Evolutionary conservation across 2,113 vertebrate genomes (phyloP), one percentile per base, ranked within the genome.

Genomic region (Madoqua kirkii): DNA sequence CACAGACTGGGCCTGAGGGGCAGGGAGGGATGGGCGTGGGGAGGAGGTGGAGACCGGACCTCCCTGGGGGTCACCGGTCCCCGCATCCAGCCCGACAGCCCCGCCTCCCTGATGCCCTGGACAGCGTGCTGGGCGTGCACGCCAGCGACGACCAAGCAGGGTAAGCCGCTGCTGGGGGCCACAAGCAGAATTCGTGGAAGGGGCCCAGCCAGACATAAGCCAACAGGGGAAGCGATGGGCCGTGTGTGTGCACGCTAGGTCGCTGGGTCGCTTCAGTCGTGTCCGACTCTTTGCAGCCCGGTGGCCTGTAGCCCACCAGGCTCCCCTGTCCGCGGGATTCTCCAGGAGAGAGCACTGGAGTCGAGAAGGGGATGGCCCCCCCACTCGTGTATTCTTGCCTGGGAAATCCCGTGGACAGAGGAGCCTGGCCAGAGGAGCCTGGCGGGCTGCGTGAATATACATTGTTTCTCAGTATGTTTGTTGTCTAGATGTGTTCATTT

Each of bases 401-500:
- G 64, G 64, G 64, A 36, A 36, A 36, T 11, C 17, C 64, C 33
- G 19, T 5, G 64, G 64, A 21, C 64, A 2, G 8, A 5, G 64
- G 17, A 36, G 33, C 33, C 64, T 71, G 64, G 64, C 2, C 64
- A 2, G 8, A 5, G 64, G 17, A 36, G 33, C 33, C 64, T 71
- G 64, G 64, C 2, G 2, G 17, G 64, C 10, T 36, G 1, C 0
- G n/a, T 50, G 19, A 19, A 15, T 48, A 36, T 21, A 36, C 25
- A 25, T 23, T n/a, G 88, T 93, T 79, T 85, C 15, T 74, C 31
- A 55, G 12, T 83, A 6, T 27, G 25, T 55, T 27, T 45, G 23
- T 31, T 15, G 84, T 93, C 92, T 87, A 45, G 62, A 57, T 59
- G 16, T 62, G 6, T 60, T 91, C 15, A n/a, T 82, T 94, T 93